A percentile compares a stretch with the other conserved stretches of the same genome.
Conservation (phyloP, 2,113 vertebrate species). For the Cheirogaleus medius region DNA sequence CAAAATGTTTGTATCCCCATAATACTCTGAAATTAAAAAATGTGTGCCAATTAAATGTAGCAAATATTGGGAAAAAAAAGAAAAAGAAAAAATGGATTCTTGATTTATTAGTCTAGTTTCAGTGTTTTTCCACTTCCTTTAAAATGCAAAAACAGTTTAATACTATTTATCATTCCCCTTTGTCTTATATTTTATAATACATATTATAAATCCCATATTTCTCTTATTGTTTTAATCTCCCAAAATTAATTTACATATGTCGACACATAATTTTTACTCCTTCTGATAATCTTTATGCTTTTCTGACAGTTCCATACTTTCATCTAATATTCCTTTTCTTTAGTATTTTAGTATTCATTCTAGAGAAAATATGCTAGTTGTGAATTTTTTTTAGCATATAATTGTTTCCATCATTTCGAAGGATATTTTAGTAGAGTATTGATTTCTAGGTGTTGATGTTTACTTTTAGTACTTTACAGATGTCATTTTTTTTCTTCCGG, state of each 20-base stretch:
- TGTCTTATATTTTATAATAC: background rate
- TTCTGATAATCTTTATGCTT: background rate
- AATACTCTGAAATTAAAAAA: too few relatives aligned
- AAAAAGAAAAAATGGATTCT: background rate
- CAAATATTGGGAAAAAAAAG: too few relatives aligned
- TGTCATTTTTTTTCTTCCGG: background rate
- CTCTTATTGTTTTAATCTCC: background rate
- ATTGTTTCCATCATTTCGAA: background rate
- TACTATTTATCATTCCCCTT: too few relatives aligned
- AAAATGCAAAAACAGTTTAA: background rate
- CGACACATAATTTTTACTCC: background rate
- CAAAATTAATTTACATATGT: background rate
- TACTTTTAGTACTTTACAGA: background rate
- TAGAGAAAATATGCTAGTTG: background rate
- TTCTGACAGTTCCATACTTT: background rate
- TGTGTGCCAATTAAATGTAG: too few relatives aligned
- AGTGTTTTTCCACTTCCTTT: background rate
- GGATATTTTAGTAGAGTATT: background rate
- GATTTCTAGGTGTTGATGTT: background rate
- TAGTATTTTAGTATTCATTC: background rate
- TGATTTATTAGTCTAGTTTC: background rate
- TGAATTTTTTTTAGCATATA: background rate
- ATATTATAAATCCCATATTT: background rate
- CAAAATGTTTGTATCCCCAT: too few relatives aligned
- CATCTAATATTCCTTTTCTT: background rate